Evolutionary conservation across 92 coral and sea anemone species (phyloP).

Genomic region (Nematostella vectensis): DNA sequence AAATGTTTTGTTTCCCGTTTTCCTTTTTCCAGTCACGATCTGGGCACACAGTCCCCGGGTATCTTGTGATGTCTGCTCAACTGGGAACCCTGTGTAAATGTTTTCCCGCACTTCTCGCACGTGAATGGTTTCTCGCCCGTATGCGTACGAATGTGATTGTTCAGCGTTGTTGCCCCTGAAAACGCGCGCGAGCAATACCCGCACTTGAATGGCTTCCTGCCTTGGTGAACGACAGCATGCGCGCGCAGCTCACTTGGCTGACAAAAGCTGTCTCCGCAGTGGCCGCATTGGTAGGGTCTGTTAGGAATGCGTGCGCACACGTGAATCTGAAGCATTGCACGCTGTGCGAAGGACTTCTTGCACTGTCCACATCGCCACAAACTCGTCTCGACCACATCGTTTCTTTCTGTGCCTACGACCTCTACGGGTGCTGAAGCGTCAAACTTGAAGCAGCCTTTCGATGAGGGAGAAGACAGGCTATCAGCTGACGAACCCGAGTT

Average conservation of each 20-base stretch:
- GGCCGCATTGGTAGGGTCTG: constrained; percentile 86
- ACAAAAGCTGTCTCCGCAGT: constrained; percentile 72
- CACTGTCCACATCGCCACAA: constrained; percentile 92
- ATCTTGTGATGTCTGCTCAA: constrained; percentile 86
- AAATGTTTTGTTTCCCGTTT: not conserved
- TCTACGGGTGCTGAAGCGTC: constrained; percentile 13
- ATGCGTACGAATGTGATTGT: constrained; percentile 91
- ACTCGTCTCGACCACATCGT: constrained; percentile 42
- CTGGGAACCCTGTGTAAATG: constrained; percentile 91
- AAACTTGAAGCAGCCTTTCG: constrained; percentile 1
- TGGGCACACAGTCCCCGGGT: constrained; percentile 56
- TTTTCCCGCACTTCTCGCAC: constrained; percentile 73
- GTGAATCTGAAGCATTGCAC: constrained; percentile 77
- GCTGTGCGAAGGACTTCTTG: constrained; percentile 71
- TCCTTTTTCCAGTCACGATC: not conserved
- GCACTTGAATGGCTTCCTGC: constrained; percentile 93
- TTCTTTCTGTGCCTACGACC: constrained; percentile 2
- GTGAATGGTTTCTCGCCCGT: constrained; percentile 94
- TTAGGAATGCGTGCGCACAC: constrained; percentile 61
- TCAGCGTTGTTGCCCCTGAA: constrained; percentile 91
- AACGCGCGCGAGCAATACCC: constrained; percentile 93
- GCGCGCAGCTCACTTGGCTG: constrained; percentile 83
- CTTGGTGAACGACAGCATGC: constrained; percentile 92
- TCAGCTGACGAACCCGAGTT: not conserved
- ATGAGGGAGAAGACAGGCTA: constrained; percentile 3